Base-by-base conservation (phyloP, 2,113 vertebrate species). In the Actinemys pallida region DNA sequence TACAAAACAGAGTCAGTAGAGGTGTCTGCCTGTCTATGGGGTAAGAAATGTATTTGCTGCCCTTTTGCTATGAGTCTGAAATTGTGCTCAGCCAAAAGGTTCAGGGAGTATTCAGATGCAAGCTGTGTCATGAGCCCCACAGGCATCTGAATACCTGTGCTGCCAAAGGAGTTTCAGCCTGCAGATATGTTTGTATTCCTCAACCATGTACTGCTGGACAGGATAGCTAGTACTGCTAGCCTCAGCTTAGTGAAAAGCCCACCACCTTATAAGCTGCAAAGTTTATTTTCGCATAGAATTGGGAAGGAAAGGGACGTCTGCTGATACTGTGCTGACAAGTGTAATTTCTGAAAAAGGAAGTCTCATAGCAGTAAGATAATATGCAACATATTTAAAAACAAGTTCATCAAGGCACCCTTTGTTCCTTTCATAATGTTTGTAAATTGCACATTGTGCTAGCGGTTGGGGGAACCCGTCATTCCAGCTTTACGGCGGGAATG, bases 231-330 rank as follows among this genome's bases (percentile, higher is more conserved):
- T 59, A 59, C 14, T 91, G 54, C 89, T 86, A 93, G 53, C 92
- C 94, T 95, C 95, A 95, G 87, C 78, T 95, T 94, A 96, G 87
- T 75, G 87, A 90, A 84, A 91, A 93, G 83, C 92, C 75, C 89
- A 94, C 86, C 92, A 49, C 13, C 53, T 84, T 89, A 54, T 92
- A 92, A 94, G 93, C 78, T 53, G 86, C 80, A 29, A 96, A 87
- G 84, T 56, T n/a, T 35, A 78, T 81, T 86, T 65, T 17, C 1
- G 1, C 53, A 56, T 16, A 88, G 85, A 96, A 93, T 3, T 87
- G 62, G 62, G 94, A 97, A 97, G 95, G 57, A 96, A 96, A 88
- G 45, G 39, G 91, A 91, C 57, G 94, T 91, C 83, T 96, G 92
- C 89, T 96, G 78, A 84, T 81, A 25, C 47, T 93, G 62, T 81